Conservation (phyloP, 2,113 vertebrate species). For the Hystrix brachyura region DNA sequence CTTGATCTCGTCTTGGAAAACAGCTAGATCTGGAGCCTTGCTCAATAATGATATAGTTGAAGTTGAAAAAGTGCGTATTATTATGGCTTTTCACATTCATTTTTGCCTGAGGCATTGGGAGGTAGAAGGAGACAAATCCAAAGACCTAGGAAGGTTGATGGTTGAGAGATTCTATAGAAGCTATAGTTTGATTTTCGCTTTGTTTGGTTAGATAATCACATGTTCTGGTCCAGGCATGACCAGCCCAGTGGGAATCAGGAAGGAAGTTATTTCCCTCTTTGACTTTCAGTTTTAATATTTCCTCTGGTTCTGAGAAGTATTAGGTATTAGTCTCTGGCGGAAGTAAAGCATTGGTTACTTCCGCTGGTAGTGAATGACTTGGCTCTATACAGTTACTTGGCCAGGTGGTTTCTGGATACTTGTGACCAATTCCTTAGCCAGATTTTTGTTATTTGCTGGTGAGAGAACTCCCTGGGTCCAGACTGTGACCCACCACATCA, state of each 20-base stretch:
- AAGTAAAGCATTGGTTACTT: constrained; percentile 72
- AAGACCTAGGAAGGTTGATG: not conserved
- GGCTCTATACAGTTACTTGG: not conserved
- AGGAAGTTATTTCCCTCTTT: constrained; percentile 80
- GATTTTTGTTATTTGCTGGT: constrained; percentile 29
- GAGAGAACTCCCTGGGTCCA: not conserved
- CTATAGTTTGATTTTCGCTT: constrained; percentile 1
- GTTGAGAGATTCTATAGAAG: not conserved
- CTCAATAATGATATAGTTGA: not conserved
- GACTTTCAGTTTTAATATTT: constrained; percentile 82
- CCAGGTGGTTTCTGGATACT: constrained; percentile 49
- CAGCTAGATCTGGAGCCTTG: not conserved
- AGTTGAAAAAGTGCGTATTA: not conserved
- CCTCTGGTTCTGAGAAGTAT: constrained; percentile 73
- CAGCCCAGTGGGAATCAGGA: constrained; percentile 75
- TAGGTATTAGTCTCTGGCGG: constrained; percentile 71
- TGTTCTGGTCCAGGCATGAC: constrained; percentile 67
- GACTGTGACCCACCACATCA: not conserved
- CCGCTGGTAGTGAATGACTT: constrained; percentile 55
- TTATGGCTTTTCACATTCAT: not conserved
- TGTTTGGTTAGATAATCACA: constrained; percentile 69
- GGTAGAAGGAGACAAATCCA: not conserved
- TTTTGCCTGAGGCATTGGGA: constrained; percentile 18
- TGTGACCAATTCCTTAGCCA: constrained; percentile 40
- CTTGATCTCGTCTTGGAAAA: not conserved